phyloP scores from a whole-genome alignment of 2,888 invertebrate genomes.

The Drosophila imparisetae region DNA sequence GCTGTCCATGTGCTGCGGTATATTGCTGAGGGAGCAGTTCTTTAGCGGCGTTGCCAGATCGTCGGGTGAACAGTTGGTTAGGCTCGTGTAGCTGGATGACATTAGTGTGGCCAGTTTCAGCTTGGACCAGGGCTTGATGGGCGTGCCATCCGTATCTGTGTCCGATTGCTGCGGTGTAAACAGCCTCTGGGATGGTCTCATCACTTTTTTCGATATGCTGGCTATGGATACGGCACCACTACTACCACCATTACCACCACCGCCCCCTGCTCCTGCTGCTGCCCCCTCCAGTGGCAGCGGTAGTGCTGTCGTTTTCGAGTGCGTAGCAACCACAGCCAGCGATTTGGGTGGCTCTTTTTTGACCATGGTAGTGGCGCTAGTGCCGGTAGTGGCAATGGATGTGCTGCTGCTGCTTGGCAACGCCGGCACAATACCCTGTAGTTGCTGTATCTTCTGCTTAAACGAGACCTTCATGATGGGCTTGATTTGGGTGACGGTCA shows the following conservation, averaged over 20 bases:
- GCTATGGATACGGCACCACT: constrained; percentile 59
- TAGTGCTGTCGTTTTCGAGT: constrained; percentile 15
- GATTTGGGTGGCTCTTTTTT: constrained; percentile 80
- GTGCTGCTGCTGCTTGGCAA: constrained; percentile 16
- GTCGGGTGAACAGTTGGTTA: constrained; percentile 81
- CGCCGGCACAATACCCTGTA: constrained; percentile 82
- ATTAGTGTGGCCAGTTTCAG: constrained; percentile 89
- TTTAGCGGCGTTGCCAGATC: constrained; percentile 72
- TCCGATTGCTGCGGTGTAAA: constrained; percentile 73
- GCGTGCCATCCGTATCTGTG: constrained; percentile 84
- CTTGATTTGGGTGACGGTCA: constrained; percentile 70
- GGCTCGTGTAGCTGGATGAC: constrained; percentile 83
- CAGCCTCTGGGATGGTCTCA: constrained; percentile 68
- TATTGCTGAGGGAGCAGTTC: constrained; percentile 78
- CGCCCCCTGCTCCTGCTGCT: not conserved
- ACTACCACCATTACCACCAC: constrained; percentile 2
- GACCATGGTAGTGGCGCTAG: constrained; percentile 84
- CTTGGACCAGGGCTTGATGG: constrained; percentile 90
- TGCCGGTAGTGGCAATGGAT: constrained; percentile 48
- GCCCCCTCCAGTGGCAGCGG: constrained; percentile 11
- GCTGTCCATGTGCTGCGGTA: constrained; percentile 68
- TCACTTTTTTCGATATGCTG: constrained; percentile 72
- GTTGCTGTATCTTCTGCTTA: constrained; percentile 87
- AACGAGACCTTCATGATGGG: constrained; percentile 87
- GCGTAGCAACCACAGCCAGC: constrained; percentile 66